These are phyloP conservation scores for Orientallactaga bullata DNA, from an alignment of 2,113 vertebrate species.

Conservation along the genomic window DNA sequence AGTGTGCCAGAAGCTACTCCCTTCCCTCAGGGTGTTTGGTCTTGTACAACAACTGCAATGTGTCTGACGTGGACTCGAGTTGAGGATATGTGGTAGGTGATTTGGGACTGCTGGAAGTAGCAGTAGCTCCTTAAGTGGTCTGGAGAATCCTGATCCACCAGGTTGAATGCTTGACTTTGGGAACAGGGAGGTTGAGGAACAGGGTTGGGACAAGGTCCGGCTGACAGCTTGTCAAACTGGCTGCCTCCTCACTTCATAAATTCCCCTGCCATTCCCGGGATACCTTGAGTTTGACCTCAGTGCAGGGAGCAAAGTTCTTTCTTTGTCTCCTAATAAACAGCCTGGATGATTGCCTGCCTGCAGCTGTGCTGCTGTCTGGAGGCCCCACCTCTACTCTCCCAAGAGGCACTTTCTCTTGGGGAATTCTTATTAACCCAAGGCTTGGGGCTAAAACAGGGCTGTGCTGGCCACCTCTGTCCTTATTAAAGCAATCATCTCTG, in stretches of 20 bases:
- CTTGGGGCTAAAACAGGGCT: constrained; percentile 67
- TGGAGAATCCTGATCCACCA: background rate
- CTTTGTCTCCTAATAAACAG: constrained; percentile 83
- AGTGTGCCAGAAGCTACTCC: background rate
- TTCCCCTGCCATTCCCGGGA: constrained; percentile 72
- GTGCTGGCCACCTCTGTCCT: constrained; percentile 68
- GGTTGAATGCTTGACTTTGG: background rate
- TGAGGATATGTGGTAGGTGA: background rate
- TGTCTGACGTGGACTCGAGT: background rate
- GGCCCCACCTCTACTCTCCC: constrained; percentile 45
- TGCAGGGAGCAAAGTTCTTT: constrained; percentile 73
- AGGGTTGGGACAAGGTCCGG: background rate
- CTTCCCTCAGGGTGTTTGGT: accelerated
- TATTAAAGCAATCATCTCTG: constrained; percentile 83
- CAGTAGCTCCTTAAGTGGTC: background rate
- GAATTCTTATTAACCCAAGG: constrained; percentile 82
- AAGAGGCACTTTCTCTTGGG: constrained; percentile 64
- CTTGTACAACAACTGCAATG: accelerated
- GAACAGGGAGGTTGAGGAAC: background rate
- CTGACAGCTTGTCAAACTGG: constrained; percentile 56
- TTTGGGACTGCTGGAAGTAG: background rate
- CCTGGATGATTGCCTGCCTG: constrained; percentile 59
- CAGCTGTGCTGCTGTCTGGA: constrained; percentile 67
- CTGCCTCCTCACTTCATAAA: constrained; percentile 79
- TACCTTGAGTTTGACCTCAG: constrained; percentile 82